Conservation (phyloP, 2,797 vertebrate genomes). For the Tadarida brasiliensis region DNA sequence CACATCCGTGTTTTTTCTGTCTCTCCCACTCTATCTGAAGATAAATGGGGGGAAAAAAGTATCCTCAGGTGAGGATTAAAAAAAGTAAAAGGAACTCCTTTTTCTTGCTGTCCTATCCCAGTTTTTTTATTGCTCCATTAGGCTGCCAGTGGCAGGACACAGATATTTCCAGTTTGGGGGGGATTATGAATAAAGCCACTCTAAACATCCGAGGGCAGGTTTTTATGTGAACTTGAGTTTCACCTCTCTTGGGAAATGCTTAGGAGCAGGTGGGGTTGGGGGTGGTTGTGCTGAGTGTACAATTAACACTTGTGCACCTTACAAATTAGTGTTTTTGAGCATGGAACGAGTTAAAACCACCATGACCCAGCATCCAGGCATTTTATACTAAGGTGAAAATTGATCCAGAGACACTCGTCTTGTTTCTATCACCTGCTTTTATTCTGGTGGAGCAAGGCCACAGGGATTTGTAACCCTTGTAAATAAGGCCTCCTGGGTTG, state of each 20-base stretch:
- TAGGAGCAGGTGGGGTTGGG: background rate
- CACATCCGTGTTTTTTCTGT: background rate
- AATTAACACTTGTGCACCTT: too few species aligned
- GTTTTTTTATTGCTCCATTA: background rate
- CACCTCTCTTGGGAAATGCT: background rate
- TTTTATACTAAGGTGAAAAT: background rate
- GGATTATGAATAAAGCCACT: background rate
- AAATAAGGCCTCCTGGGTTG: conserved; percentile 5
- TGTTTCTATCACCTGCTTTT: background rate
- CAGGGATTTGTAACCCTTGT: background rate
- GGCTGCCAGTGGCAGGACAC: too few species aligned
- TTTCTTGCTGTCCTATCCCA: too few species aligned
- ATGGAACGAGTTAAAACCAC: background rate
- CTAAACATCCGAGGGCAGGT: background rate
- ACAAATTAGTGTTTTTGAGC: too few species aligned
- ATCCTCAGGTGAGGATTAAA: background rate
- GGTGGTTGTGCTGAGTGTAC: rapidly evolving
- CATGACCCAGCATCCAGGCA: background rate
- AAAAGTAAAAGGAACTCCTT: background rate
- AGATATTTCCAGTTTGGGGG: background rate
- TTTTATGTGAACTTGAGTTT: background rate
- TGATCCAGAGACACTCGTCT: background rate
- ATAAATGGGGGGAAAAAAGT: too few species aligned
- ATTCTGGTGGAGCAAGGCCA: background rate
- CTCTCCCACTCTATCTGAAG: background rate